phyloP scores from a whole-genome alignment of 2,113 vertebrate genomes.

The Garra rufa region DNA sequence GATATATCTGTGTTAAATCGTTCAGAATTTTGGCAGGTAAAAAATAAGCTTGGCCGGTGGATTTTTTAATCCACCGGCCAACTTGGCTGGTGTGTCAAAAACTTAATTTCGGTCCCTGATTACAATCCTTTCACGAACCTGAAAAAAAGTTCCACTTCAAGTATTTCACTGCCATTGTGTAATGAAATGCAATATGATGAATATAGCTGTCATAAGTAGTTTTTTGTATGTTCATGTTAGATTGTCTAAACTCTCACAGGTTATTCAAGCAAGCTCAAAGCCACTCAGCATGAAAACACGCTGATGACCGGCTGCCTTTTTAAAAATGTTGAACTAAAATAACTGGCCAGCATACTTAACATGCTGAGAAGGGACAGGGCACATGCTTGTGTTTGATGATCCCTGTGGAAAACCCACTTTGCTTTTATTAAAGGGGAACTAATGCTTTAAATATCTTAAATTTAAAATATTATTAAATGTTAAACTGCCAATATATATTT shows the following conservation, averaged over 20 bases:
- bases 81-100: too few relatives aligned
- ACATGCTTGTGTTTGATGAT: constrained; percentile 15
- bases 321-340: constrained; percentile 38
- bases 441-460: neutral
- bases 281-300: neutral
- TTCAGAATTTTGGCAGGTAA: too few relatives aligned
- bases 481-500: neutral
- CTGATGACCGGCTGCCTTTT: constrained; percentile 14
- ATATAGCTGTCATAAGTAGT: neutral
- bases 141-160: neutral
- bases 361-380: constrained; percentile 28
- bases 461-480: neutral
- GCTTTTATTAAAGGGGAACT: neutral
- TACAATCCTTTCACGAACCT: too few relatives aligned
- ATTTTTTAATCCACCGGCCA: too few relatives aligned
- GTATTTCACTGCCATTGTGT: neutral
- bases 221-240: neutral
- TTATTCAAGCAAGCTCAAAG: neutral
- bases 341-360: constrained; percentile 13
- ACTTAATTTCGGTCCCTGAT: too few relatives aligned
- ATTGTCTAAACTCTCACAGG: neutral
- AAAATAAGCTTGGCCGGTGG: too few relatives aligned
- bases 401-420: constrained; percentile 8
- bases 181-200: neutral
- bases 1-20: too few relatives aligned